A percentile compares a stretch with the other conserved stretches of the same genome.
Conservation (phyloP, 2,797 vertebrate species). For the Mionectes olivaceus region DNA sequence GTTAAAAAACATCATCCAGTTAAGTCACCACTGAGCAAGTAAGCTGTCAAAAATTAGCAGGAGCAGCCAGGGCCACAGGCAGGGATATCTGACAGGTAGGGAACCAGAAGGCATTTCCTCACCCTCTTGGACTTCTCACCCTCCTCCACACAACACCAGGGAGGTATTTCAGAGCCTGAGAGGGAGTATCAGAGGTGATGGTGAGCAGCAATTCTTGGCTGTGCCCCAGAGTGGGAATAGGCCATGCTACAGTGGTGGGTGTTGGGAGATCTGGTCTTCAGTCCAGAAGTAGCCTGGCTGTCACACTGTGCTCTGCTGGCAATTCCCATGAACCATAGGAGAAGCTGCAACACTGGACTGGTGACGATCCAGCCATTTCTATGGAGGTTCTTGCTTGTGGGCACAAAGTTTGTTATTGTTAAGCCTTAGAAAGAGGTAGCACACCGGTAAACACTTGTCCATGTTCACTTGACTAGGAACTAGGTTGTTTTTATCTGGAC, state of each 20-base stretch:
- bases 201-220: neutral
- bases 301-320: neutral
- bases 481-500: neutral
- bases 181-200: neutral
- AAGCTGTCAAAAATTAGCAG: neutral
- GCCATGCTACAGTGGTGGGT: fast-evolving
- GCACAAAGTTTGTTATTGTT: neutral
- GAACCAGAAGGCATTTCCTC: neutral
- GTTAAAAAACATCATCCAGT: neutral
- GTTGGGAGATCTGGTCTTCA: neutral
- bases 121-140: neutral
- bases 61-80: neutral
- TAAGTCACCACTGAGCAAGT: neutral
- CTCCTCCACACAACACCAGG: neutral
- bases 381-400: neutral
- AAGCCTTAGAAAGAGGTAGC: neutral
- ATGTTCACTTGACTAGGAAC: neutral
- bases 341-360: neutral
- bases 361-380: neutral
- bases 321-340: neutral
- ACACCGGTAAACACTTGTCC: too few relatives aligned
- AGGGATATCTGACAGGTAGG: neutral
- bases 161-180: neutral
- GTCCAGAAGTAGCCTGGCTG: neutral
- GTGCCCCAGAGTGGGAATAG: neutral